Conservation (phyloP, 1,140 invertebrate species). For the Neoseiulus cucumeris region DNA sequence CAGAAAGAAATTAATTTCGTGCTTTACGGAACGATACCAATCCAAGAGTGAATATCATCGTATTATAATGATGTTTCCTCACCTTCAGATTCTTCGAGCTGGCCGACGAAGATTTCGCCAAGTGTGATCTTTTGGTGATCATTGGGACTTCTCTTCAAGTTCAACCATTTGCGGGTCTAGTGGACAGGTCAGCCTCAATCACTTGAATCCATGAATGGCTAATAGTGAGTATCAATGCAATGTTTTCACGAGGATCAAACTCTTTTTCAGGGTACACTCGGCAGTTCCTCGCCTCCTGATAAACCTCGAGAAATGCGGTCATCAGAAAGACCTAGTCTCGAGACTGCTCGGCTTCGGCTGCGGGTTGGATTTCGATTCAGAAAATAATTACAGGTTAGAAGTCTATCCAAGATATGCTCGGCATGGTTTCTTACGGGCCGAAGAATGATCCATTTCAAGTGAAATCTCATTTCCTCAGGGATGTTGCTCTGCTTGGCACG, state of each 20-base stretch:
- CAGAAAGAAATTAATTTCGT: too few relatives aligned
- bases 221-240: slow-evolving; percentile 31
- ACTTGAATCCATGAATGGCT: slow-evolving; percentile 47
- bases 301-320: slow-evolving; percentile 53
- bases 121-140: slow-evolving; percentile 78
- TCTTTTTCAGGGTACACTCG: slow-evolving; percentile 10
- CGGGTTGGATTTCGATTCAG: slow-evolving; percentile 29
- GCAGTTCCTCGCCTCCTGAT: slow-evolving; percentile 40
- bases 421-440: too few relatives aligned
- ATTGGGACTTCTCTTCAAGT: slow-evolving; percentile 87
- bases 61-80: too few relatives aligned
- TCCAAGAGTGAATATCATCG: too few relatives aligned
- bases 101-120: slow-evolving; percentile 46
- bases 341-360: slow-evolving; percentile 15
- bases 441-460: not conserved
- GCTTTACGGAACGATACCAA: too few relatives aligned
- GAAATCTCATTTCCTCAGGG: slow-evolving; percentile 31
- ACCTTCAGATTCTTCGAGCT: slow-evolving; percentile 33
- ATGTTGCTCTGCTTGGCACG: slow-evolving; percentile 65
- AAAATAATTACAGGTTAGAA: slow-evolving; percentile 29
- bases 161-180: slow-evolving; percentile 78
- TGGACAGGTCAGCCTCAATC: too few relatives aligned
- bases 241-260: not conserved
- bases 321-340: slow-evolving; percentile 18
- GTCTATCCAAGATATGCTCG: not conserved